A percentile compares a stretch with the other conserved stretches of the same genome.
These are phyloP conservation scores for Piprites chloris DNA, from an alignment of 2,113 vertebrate species.

Conservation along the genomic window DNA sequence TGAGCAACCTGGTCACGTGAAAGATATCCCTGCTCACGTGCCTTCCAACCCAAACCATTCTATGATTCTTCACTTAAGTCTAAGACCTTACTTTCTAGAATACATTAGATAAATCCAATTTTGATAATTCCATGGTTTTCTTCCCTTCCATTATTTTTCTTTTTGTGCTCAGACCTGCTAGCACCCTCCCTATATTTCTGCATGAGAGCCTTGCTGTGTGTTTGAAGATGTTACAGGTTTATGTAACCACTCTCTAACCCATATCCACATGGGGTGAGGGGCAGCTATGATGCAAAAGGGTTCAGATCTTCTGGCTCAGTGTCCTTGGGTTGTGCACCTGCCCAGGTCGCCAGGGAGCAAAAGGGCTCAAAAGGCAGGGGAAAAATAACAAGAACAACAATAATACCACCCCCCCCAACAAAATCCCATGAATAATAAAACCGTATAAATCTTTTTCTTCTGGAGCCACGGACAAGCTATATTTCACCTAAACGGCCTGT, in stretches of 20 bases:
- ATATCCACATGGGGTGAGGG: rapidly evolving
- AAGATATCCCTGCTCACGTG: not conserved
- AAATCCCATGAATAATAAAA: not conserved
- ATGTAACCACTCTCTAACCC: not conserved
- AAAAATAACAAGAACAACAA: not conserved
- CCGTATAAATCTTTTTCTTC: not conserved
- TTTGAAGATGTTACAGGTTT: not conserved
- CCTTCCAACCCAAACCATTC: not conserved
- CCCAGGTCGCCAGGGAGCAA: not conserved
- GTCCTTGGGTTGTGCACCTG: not conserved
- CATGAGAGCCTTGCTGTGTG: rapidly evolving
- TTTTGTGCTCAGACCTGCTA: not conserved
- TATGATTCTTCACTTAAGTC: not conserved
- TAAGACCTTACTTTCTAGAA: not conserved
- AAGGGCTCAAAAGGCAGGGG: not conserved
- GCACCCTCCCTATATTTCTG: not conserved
- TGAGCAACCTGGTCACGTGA: not conserved
- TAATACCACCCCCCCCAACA: no score
- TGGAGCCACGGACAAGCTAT: not conserved
- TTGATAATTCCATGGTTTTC: not conserved
- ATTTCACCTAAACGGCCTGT: not conserved
- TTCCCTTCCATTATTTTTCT: not conserved
- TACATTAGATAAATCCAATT: not conserved
- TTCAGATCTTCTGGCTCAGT: not conserved
- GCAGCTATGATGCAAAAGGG: rapidly evolving